Evolutionary conservation across 2,888 invertebrate species (phyloP), one percentile per base, ranked within the genome.

Genomic region (Ichneumoninae sp.): DNA sequence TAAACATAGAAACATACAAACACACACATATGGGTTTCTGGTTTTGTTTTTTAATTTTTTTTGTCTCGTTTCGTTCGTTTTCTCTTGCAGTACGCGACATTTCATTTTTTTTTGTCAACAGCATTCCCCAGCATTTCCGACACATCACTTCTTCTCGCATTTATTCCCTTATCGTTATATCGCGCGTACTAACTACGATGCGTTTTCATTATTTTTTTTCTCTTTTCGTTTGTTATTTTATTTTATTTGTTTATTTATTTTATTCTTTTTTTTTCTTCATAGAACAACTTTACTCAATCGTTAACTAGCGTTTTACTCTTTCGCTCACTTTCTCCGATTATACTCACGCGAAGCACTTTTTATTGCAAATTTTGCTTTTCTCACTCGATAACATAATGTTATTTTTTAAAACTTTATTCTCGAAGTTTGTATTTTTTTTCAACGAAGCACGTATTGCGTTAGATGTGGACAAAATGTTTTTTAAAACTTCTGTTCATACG

Each of bases 1-100:
- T 91, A 92, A 92, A 92, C 91, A 91, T 92, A 92, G 91, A 92
- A 92, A 91, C 91, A 91, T 91, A 92, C 91, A 91, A 91, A 91
- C 91, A 91, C 89, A 91, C 91, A 91, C 91, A 90, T 87, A 85
- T 84, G 84, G 85, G 88, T 90, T 89, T 85, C 84, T 86, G 84
- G 80, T 81, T 78, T 80, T 81, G 40, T 86, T 82, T 80, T 80
- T 62, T n/a, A 62, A 71, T 84, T 60, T 52, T 22, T 57, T 77
- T 78, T 19, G 66, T 80, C 30, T 62, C 50, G 22, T 62, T 77
- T 44, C 70, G 19, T 70, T 57, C 40, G 77, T 86, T 88, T 54
- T 84, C 82, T 70, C 71, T 62, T 82, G 1, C n/a, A 26, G 33
- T 83, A 44, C 77, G 19, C 26, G 40, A 60, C 65, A 16, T 57